Percentiles rank a stretch among this genome's conserved stretches.
phyloP scores from a whole-genome alignment of 2,113 vertebrate species.

The Sinocyclocheilus rhinocerous region DNA sequence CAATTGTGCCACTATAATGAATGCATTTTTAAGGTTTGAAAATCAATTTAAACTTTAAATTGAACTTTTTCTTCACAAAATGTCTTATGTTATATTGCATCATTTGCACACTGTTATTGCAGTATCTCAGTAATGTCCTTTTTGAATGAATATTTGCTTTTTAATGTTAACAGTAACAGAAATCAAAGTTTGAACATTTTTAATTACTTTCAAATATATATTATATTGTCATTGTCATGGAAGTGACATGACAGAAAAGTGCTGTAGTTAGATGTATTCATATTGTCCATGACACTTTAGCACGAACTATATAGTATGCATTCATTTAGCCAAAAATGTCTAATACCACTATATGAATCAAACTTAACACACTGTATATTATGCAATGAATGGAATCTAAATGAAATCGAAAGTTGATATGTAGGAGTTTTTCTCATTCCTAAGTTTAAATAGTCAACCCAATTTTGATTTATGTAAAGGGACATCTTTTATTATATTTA shows the following conservation, averaged over 20 bases:
- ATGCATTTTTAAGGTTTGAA: not conserved
- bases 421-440: not conserved
- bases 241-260: conserved; percentile 31
- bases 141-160: conserved; percentile 24
- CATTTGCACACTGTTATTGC: conserved; percentile 35
- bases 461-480: not conserved
- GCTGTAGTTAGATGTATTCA: conserved; percentile 25
- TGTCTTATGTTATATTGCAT: conserved; percentile 15
- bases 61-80: not conserved
- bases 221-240: conserved; percentile 22
- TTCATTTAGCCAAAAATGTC: conserved; percentile 36
- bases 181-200: not conserved
- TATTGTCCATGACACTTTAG: conserved; percentile 27
- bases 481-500: conserved; percentile 13
- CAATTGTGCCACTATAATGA: not conserved
- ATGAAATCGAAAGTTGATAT: not conserved
- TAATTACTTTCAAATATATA: not conserved
- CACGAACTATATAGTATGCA: conserved; percentile 30
- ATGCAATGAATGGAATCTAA: conserved; percentile 36
- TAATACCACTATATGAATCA: conserved; percentile 22
- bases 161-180: conserved; percentile 22
- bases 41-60: too few species aligned
- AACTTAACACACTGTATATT: conserved; percentile 34
- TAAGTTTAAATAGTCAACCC: not conserved
- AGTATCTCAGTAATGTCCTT: conserved; percentile 17